A percentile compares a stretch with the other conserved stretches of the same genome.
phyloP scores from a whole-genome alignment of 1,140 invertebrate species.

The Lucilia sericata region DNA sequence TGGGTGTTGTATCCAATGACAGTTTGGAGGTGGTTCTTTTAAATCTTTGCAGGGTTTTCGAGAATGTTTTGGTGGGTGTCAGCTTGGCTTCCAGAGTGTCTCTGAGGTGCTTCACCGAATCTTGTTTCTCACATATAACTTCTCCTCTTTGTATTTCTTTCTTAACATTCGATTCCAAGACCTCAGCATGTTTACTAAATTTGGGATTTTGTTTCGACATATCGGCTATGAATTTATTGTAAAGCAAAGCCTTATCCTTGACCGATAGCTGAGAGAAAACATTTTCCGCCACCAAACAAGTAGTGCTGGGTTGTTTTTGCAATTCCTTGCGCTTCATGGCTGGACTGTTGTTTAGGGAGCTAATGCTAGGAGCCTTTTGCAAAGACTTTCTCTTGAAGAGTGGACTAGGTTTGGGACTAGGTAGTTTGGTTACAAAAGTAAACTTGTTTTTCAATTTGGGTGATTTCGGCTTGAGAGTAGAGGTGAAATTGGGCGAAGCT shows the following conservation, averaged over 20 bases:
- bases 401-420: constrained; percentile 43
- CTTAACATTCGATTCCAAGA: constrained; percentile 54
- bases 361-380: neutral
- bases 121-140: constrained; percentile 57
- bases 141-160: constrained; percentile 59
- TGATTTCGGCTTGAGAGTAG: constrained; percentile 5
- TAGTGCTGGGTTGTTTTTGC: constrained; percentile 39
- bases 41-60: constrained; percentile 35
- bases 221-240: constrained; percentile 62
- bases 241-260: constrained; percentile 61
- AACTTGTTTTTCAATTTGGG: neutral
- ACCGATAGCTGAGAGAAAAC: constrained; percentile 62
- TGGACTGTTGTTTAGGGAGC: neutral
- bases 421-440: constrained; percentile 14
- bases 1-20: neutral
- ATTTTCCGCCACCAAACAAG: constrained; percentile 61
- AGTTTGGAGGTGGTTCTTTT: neutral
- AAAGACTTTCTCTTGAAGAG: constrained; percentile 15
- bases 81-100: constrained; percentile 62
- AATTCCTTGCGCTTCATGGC: neutral
- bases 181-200: constrained; percentile 56
- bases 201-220: constrained; percentile 61
- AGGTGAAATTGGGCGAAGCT: constrained; percentile 17
- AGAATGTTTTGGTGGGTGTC: constrained; percentile 31
- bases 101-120: constrained; percentile 57